These are phyloP conservation scores for Drosophila anomelani DNA, from an alignment of 2,888 invertebrate species.

Conservation along the genomic window DNA sequence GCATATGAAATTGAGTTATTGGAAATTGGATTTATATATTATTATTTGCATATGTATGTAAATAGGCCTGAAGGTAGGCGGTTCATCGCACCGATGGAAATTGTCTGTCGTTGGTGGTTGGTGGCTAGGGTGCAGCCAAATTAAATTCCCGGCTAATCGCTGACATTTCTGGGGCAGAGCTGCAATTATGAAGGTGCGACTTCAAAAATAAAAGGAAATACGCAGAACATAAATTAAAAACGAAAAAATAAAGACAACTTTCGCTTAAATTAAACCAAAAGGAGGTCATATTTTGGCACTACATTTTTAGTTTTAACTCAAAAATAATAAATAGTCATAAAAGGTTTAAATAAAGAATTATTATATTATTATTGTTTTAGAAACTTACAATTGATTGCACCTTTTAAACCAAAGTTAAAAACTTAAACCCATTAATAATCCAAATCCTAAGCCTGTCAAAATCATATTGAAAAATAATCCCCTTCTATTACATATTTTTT, in stretches of 20 bases:
- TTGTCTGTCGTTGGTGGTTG: constrained; percentile 17
- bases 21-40: constrained; percentile 28
- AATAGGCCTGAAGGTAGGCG: constrained; percentile 29
- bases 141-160: constrained; percentile 58
- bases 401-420: not conserved
- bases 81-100: constrained; percentile 38
- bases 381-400: not conserved
- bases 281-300: not conserved
- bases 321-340: not conserved
- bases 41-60: constrained; percentile 26
- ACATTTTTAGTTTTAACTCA: too few species aligned
- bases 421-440: not conserved
- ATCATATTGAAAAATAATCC: not conserved
- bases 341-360: not conserved
- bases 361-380: not conserved
- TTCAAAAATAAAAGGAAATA: not conserved
- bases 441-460: not conserved
- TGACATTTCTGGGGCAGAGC: constrained; percentile 51
- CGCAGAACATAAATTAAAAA: not conserved
- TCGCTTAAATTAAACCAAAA: not conserved
- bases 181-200: constrained; percentile 12
- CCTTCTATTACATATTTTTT: not conserved
- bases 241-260: not conserved
- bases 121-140: constrained; percentile 54
- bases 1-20: constrained; percentile 68